Percentiles rank a stretch among this genome's conserved stretches.
phyloP scores from a whole-genome alignment of 2,888 invertebrate species.

The Pristionchus arcanus region DNA sequence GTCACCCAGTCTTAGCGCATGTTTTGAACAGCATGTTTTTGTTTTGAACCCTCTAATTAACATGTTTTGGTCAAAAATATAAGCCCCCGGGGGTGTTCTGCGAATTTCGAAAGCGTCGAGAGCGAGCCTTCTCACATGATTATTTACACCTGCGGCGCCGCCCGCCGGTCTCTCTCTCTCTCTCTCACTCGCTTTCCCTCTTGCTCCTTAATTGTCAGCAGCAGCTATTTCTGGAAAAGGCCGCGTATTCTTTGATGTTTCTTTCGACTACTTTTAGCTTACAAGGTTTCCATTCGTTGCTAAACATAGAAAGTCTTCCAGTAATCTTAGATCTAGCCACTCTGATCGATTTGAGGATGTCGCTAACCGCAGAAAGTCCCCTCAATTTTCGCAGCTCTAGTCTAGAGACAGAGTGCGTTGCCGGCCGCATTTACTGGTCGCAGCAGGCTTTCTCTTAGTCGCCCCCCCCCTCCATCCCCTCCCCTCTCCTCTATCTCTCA shows the following conservation, averaged over 20 bases:
- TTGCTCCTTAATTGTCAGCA: neutral
- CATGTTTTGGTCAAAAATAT: neutral
- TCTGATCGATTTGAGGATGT: neutral
- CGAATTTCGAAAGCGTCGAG: neutral
- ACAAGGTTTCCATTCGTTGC: neutral
- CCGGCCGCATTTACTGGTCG: neutral
- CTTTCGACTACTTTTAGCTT: neutral
- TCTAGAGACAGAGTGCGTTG: neutral
- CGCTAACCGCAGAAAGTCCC: too few species aligned
- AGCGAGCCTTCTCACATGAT: neutral
- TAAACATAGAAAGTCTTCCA: neutral
- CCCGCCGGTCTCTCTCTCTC: neutral
- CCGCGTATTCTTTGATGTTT: neutral
- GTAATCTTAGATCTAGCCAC: neutral
- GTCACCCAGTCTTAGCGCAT: too few species aligned
- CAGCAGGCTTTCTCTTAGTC: conserved; percentile 31
- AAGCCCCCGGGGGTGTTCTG: neutral
- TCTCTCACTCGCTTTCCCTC: neutral
- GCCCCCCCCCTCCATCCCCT: neutral
- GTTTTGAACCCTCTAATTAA: neutral
- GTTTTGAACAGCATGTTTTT: too few species aligned
- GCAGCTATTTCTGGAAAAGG: neutral
- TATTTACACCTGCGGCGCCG: conserved; percentile 10
- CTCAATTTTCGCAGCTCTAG: too few species aligned
- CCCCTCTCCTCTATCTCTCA: neutral